phyloP scores from a whole-genome alignment of 2,797 vertebrate genomes.

The Holocentrus rufus region DNA sequence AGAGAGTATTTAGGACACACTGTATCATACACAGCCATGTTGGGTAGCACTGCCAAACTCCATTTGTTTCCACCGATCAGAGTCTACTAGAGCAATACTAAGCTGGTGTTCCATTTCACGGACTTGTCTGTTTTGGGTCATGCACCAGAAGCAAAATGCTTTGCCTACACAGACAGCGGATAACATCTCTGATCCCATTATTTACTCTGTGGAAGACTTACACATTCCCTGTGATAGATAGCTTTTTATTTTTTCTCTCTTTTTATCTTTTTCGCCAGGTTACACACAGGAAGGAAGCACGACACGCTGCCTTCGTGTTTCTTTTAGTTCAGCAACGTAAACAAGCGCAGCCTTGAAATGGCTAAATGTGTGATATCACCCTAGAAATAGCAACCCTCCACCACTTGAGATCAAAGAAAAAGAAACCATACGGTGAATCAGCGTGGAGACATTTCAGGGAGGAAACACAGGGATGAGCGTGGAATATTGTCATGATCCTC shows the following conservation, averaged over 20 bases:
- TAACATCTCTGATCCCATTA: constrained; percentile 71
- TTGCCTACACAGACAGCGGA: constrained; percentile 55
- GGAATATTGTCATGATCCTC: not conserved
- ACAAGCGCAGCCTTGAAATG: constrained; percentile 29
- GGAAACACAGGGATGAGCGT: constrained; percentile 13
- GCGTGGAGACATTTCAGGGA: constrained; percentile 24
- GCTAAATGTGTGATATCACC: constrained; percentile 40
- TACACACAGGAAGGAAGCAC: constrained; percentile 18
- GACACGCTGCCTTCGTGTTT: not conserved
- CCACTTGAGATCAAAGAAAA: constrained; percentile 39
- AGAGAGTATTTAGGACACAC: constrained; percentile 67
- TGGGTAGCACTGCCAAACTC: constrained; percentile 68
- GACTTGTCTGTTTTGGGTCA: constrained; percentile 71
- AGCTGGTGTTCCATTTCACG: constrained; percentile 72
- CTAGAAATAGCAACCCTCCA: constrained; percentile 40
- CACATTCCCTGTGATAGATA: constrained; percentile 31
- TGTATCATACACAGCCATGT: constrained; percentile 64
- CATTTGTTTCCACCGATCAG: constrained; percentile 70
- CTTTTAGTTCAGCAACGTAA: constrained; percentile 24
- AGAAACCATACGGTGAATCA: constrained; percentile 43
- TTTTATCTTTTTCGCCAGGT: constrained; percentile 31
- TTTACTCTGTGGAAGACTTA: constrained; percentile 58
- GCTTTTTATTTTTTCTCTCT: not conserved
- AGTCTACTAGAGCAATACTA: constrained; percentile 66
- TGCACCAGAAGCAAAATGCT: constrained; percentile 62